phyloP scores from a whole-genome alignment of 1,140 invertebrate species.

The Panulirus ornatus region DNA sequence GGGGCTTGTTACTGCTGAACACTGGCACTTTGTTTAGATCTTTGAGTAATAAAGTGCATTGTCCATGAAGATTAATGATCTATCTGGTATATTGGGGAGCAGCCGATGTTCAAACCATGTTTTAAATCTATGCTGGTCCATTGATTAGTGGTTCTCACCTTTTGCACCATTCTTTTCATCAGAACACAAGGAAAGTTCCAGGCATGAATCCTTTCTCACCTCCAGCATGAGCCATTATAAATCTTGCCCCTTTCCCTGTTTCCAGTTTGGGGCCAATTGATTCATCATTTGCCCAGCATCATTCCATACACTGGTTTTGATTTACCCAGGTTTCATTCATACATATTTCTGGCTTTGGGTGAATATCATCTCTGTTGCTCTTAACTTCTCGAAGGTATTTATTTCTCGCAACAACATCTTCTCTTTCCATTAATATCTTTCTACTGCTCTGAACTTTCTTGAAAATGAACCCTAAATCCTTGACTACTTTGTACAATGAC shows the following conservation, averaged over 20 bases:
- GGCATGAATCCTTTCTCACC: constrained; percentile 68
- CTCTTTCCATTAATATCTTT: constrained; percentile 26
- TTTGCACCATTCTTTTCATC: constrained; percentile 42
- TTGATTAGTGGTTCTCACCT: constrained; percentile 72
- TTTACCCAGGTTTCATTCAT: constrained; percentile 37
- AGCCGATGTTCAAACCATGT: constrained; percentile 73
- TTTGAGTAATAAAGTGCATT: constrained; percentile 78
- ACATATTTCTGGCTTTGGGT: constrained; percentile 40
- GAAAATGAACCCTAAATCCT: too few relatives aligned
- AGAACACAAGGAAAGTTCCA: constrained; percentile 54
- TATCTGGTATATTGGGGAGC: constrained; percentile 76
- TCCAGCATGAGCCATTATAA: constrained; percentile 73
- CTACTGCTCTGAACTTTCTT: constrained; percentile 17
- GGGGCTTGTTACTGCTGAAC: background rate
- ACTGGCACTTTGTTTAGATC: constrained; percentile 63
- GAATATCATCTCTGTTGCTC: background rate
- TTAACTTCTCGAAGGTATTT: constrained; percentile 43
- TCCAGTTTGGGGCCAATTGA: background rate
- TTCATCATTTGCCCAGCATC: constrained; percentile 7
- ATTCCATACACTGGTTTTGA: background rate
- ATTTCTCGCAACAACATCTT: constrained; percentile 24
- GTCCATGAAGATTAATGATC: constrained; percentile 77
- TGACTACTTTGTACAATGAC: too few relatives aligned
- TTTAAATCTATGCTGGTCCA: constrained; percentile 67
- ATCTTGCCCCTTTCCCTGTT: constrained; percentile 52